Conservation (phyloP, 2,113 vertebrate species). For the Pagrus major region DNA sequence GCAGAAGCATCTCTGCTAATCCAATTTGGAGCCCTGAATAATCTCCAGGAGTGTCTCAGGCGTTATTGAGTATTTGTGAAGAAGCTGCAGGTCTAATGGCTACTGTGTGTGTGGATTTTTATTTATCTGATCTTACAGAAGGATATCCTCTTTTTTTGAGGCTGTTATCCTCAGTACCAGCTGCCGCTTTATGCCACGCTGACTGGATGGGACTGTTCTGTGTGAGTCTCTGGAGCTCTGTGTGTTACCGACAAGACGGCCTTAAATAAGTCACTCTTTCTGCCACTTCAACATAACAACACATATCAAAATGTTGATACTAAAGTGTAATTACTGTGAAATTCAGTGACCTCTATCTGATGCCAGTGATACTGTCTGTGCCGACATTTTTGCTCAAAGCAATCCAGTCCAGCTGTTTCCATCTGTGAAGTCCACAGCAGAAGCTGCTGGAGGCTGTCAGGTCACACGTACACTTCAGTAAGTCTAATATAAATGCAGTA, state of each 20-base stretch:
- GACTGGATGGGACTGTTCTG: conserved; percentile 6
- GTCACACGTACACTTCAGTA: no score
- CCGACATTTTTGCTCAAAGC: no score
- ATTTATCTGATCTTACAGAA: conserved; percentile 31
- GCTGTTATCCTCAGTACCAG: conserved; percentile 9
- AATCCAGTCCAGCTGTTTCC: no score
- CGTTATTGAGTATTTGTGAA: conserved; percentile 51
- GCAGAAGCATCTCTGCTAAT: conserved; percentile 68
- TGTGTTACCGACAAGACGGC: neutral
- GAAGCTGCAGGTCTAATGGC: conserved; percentile 46
- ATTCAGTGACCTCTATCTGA: neutral
- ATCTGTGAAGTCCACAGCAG: no score
- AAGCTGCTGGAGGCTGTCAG: no score
- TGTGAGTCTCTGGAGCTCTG: neutral
- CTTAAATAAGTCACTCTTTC: neutral
- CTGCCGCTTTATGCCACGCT: neutral
- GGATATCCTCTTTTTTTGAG: conserved; percentile 26
- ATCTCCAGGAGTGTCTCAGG: conserved; percentile 59
- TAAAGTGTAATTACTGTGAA: neutral
- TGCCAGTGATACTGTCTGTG: neutral
- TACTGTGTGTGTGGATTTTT: conserved; percentile 38
- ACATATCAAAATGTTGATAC: neutral
- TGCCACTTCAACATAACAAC: neutral
- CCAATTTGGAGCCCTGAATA: conserved; percentile 69
- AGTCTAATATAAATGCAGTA: no score